Base-by-base conservation (phyloP, 2,888 invertebrate genomes). In the Trachelus troglodyta region DNA sequence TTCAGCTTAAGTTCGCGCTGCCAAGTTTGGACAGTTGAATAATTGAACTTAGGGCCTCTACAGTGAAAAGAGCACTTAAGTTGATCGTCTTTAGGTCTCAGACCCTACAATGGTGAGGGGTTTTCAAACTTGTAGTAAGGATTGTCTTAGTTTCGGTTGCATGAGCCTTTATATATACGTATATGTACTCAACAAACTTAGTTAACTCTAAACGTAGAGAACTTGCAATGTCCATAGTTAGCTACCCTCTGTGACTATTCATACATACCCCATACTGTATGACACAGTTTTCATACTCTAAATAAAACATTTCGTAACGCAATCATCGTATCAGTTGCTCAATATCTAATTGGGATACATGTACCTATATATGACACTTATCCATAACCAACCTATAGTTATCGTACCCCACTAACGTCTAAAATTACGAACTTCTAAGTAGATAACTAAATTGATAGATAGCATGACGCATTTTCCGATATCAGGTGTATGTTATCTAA, bases 21-120 rank as follows among this genome's bases (percentile, higher is more conserved):
- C 76, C 81, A 82, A 84, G 83, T 84, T 84, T 84, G 81, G 79
- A 82, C 83, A 81, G 79, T 79, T 84, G 82, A 83, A 84, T 84
- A 83, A 84, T 84, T 82, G 82, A 84, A 75, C 73, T 71, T 69
- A 75, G 77, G 76, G 79, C 81, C 79, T 80, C 76, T 80, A 77
- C 69, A 76, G 23, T 77, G 80, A 79, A 79, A 81, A 77, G 81
- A 80, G 80, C 84, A 84, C 84, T 87, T 88, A 87, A 87, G 86
- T 86, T 84, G 87, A 87, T 87, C 88, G 88, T 87, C 87, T 89
- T 87, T 87, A 86, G 83, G 85, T 86, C 85, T 86, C 85, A 87
- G 83, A 81, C 81, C 76, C 83, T 84, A 23, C 82, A 69, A 68
- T 80, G 78, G 81, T 80, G 79, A 75, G 81, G 81, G 80, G 78